A percentile compares a stretch with the other conserved stretches of the same genome.
phyloP scores from a whole-genome alignment of 2,797 vertebrate species.

The Micrastur ruficollis region DNA sequence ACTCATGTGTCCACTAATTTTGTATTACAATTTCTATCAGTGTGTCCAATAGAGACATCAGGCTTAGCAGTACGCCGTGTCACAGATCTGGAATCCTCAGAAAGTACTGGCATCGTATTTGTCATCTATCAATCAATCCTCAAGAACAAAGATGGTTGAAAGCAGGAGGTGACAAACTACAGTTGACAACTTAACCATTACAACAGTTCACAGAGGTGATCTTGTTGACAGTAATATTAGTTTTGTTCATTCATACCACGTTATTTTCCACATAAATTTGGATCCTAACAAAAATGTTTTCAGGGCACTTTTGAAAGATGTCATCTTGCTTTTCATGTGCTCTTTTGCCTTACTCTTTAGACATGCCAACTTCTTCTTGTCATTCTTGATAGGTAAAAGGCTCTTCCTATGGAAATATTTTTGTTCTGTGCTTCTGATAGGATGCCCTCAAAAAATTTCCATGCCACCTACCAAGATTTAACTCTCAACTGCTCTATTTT shows the following conservation, averaged over 20 bases:
- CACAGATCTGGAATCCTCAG: not conserved
- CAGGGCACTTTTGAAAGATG: not conserved
- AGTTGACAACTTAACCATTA: not conserved
- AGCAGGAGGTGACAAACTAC: not conserved
- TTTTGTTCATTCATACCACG: not conserved
- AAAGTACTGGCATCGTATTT: not conserved
- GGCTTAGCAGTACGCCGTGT: not conserved
- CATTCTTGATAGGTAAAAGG: not conserved
- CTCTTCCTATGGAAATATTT: not conserved
- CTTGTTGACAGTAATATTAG: not conserved
- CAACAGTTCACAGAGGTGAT: not conserved
- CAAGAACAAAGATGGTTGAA: not conserved
- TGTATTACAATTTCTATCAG: not conserved
- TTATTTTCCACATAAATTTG: not conserved
- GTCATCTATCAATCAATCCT: not conserved
- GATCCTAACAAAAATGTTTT: not conserved
- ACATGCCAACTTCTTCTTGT: not conserved
- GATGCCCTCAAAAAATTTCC: not conserved
- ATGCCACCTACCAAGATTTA: not conserved
- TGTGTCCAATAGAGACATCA: not conserved
- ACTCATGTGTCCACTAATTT: not conserved
- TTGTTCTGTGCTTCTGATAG: not conserved
- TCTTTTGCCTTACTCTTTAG: not conserved
- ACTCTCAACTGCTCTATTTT: not conserved
- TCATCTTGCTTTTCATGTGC: not conserved